phyloP scores from a whole-genome alignment of 2,797 vertebrate species.

The Rhinogobio ventralis region DNA sequence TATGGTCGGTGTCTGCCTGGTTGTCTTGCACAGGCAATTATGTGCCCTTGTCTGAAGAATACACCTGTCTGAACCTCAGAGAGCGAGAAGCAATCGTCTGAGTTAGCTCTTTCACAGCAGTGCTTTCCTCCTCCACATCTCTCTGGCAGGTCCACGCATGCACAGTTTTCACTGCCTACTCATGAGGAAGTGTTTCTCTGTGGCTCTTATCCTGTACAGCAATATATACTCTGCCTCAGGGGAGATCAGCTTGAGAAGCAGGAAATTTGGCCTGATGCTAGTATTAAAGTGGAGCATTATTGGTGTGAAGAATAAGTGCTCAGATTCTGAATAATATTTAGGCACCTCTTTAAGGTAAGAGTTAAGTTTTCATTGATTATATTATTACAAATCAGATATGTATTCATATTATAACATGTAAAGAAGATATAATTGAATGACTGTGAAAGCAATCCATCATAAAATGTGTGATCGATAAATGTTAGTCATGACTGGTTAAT shows the following conservation, averaged over 20 bases:
- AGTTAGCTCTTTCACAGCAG: slow-evolving; percentile 21
- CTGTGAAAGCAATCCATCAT: background rate
- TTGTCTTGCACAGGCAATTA: slow-evolving; percentile 6
- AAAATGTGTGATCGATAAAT: background rate
- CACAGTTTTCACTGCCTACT: slow-evolving; percentile 56
- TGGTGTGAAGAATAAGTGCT: background rate
- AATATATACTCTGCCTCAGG: slow-evolving; percentile 37
- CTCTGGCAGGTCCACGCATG: slow-evolving; percentile 59
- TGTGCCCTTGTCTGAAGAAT: slow-evolving; percentile 11
- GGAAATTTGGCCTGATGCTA: slow-evolving; percentile 26
- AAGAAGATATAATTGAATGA: background rate
- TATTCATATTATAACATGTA: background rate
- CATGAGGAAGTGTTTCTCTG: slow-evolving; percentile 59
- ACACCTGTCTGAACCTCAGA: slow-evolving; percentile 20
- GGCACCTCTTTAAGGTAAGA: background rate
- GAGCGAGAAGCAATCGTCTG: slow-evolving; percentile 3
- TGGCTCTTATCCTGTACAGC: slow-evolving; percentile 27
- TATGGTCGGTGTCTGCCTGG: background rate
- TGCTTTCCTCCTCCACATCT: slow-evolving; percentile 35
- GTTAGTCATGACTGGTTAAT: background rate
- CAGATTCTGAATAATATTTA: background rate
- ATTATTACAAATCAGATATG: background rate
- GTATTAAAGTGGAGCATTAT: slow-evolving; percentile 20
- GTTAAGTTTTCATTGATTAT: background rate
- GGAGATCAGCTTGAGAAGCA: slow-evolving; percentile 35